Evolutionary conservation across 2,888 invertebrate genomes (phyloP).

Genomic region (Lycaena phlaeas): DNA sequence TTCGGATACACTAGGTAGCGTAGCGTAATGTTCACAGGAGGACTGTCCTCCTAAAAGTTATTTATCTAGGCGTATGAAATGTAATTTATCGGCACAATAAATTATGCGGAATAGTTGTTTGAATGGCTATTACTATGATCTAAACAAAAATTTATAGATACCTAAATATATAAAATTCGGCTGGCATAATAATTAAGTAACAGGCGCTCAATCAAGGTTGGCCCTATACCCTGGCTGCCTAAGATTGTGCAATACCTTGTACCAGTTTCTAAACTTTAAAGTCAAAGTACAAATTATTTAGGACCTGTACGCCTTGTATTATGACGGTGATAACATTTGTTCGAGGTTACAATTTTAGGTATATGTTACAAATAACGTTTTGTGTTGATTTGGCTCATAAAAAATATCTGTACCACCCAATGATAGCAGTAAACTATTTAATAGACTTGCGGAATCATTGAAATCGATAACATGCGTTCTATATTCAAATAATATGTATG

Average conservation of each 20-base stretch:
- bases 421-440: too few relatives aligned
- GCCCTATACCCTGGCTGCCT: conserved; percentile 48
- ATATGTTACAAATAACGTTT: not conserved
- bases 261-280: conserved; percentile 41
- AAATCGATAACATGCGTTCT: too few relatives aligned
- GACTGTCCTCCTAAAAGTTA: too few relatives aligned
- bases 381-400: too few relatives aligned
- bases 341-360: conserved; percentile 2
- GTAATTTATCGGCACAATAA: not conserved
- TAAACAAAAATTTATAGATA: conserved; percentile 22
- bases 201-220: conserved; percentile 62
- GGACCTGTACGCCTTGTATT: conserved; percentile 46
- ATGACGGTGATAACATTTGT: conserved; percentile 16
- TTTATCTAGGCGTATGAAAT: too few relatives aligned
- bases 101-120: conserved; percentile 37
- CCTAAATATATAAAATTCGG: conserved; percentile 36
- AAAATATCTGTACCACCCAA: too few relatives aligned
- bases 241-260: conserved; percentile 33
- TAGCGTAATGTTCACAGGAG: too few relatives aligned
- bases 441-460: too few relatives aligned
- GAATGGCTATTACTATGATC: conserved; percentile 23
- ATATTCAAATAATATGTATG: too few relatives aligned
- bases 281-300: conserved; percentile 62
- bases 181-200: conserved; percentile 71
- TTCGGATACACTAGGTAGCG: too few relatives aligned